Evolutionary conservation across 2,797 vertebrate genomes (phyloP).

Genomic region (Smutsia temminckii): DNA sequence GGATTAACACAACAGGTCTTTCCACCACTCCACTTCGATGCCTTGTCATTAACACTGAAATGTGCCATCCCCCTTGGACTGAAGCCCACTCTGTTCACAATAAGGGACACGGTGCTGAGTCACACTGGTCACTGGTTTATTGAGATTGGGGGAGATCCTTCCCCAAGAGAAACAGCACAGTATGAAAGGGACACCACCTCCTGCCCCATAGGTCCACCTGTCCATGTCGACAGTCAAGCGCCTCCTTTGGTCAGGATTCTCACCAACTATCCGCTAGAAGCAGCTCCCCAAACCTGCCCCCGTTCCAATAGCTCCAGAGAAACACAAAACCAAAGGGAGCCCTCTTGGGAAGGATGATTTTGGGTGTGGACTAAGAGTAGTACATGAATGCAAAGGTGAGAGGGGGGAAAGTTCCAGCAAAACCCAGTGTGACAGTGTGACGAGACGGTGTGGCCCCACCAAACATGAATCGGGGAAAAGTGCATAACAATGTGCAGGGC

Average conservation of each 20-base stretch:
- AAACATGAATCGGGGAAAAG: neutral
- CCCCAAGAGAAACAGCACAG: constrained; percentile 44
- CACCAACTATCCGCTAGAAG: neutral
- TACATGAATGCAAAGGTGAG: neutral
- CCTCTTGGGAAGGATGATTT: neutral
- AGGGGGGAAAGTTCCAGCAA: neutral
- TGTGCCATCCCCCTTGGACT: neutral
- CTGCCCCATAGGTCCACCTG: neutral
- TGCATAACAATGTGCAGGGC: neutral
- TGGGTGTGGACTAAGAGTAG: neutral
- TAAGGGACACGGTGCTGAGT: neutral
- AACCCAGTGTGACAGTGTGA: neutral
- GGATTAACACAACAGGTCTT: neutral
- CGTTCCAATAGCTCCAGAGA: neutral
- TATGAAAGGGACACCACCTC: neutral
- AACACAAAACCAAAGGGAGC: neutral
- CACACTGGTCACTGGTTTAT: constrained; percentile 74
- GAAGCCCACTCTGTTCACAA: neutral
- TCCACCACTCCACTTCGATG: neutral
- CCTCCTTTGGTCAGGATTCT: constrained; percentile 13
- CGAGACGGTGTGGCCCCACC: neutral
- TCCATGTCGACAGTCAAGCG: neutral
- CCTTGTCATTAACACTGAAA: neutral
- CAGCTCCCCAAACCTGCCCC: constrained; percentile 23
- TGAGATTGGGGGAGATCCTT: constrained; percentile 53